Base-by-base conservation (phyloP, 1,140 invertebrate genomes). In the Conus ventricosus region DNA sequence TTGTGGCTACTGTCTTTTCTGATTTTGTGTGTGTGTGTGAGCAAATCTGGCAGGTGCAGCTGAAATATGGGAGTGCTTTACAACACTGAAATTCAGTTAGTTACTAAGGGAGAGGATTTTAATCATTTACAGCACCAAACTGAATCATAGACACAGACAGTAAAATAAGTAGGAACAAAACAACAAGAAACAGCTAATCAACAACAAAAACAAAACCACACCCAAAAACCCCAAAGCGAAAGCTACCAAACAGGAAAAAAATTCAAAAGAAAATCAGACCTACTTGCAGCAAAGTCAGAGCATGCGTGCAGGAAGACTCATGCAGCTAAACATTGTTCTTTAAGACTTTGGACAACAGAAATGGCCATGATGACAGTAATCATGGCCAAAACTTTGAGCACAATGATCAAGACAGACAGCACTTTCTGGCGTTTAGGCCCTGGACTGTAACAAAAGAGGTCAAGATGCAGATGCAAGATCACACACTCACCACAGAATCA, bases 351-450 rank as follows among this genome's bases (percentile, higher is more conserved):
- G 51, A 55, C 51, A 5, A 93, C 90, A 63, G 88, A 54, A 6
- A 93, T 87, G 81, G 85, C 95, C 89, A 98, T 96, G 84, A 97
- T 97, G 23, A 96, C 95, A 90, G 97, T 97, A 88, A 98, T 96
- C 91, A 97, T 96, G 89, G 96, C 95, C 67, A 98, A 94, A 88
- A 98, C 96, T 75, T 97, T 94, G 80, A 96, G 95, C 85, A 97
- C 95, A 90, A 98, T 96, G 55, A 97, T 95, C 54, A 96, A 93
- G 60, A 71, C 11, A 98, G 92, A 92, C 97, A 97, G 87, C 97
- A 96, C 94, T 98, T 98, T 98, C 96, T 98, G 98, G 95, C 97
- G 97, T 89, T 89, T 98, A 96, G 90, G 97, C 96, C 96, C 98
- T 98, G 92, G 97, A 97, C 97, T 97, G 95, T 89, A 96, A 96